Base-by-base conservation (phyloP, 2,888 invertebrate genomes). In the Lordiphosa andalusiaca region DNA sequence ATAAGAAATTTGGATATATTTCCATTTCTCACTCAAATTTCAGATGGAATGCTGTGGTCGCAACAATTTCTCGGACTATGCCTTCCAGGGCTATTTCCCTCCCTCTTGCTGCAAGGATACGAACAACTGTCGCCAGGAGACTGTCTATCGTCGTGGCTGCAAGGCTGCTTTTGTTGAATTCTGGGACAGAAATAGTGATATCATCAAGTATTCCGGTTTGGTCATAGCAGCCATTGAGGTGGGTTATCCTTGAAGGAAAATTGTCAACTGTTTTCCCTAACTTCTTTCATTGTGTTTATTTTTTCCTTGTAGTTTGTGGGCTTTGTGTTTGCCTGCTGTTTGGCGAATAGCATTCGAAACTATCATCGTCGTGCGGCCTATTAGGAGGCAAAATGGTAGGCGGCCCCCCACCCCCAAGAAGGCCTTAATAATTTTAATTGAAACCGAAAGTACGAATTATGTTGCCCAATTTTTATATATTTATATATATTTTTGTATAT, bases 311-410 rank as follows among this genome's bases (percentile, higher is more conserved):
- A 94, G 94, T 91, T 95, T 71, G 90, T 94, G 75, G 95, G 94
- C 60, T 94, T 96, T 60, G 90, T 96, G 80, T 95, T 97, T 89
- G 94, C 96, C 53, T 93, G 97, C 88, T 96, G 96, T 87, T 91
- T 97, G 88, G 95, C 95, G 73, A 94, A 95, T 88, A 94, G 95
- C 86, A 95, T 97, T 89, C 93, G 93, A 90, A 96, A 96, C 90
- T 94, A 94, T 87, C 92, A 93, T 87, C 93, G 94, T 90, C 92
- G 94, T 90, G 92, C 92, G 84, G 91, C 90, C 87, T 92, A 92
- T 90, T 92, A 91, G 52, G 13, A 16, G n/a, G n/a, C 10, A 38
- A 3, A 13, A 53, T 30, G 35, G 49, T 38, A 41, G 46, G 41
- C 30, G 30, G 30, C 30, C 30, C 30, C 30, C 30, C 2, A 1